These are phyloP conservation scores for Phocides pigmalion DNA, from an alignment of 1,140 invertebrate species.

Conservation along the genomic window DNA sequence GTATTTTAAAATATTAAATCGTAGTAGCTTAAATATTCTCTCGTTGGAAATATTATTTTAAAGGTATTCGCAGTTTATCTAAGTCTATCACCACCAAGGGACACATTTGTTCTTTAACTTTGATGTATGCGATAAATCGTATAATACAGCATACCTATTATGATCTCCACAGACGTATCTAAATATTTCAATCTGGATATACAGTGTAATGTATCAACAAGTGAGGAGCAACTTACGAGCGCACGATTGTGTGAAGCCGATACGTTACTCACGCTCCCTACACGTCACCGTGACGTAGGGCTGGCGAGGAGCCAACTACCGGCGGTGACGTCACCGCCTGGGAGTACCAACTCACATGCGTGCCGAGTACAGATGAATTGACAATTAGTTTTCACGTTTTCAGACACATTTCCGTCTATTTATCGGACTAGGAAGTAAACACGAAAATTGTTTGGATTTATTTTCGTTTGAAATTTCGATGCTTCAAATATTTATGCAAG, in stretches of 20 bases:
- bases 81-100: too few relatives aligned
- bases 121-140: too few relatives aligned
- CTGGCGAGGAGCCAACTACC: slow-evolving; percentile 1
- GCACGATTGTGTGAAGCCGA: not conserved
- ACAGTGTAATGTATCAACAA: not conserved
- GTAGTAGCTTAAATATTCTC: too few relatives aligned
- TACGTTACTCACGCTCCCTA: not conserved
- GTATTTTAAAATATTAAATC: too few relatives aligned
- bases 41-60: too few relatives aligned
- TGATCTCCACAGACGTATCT: too few relatives aligned
- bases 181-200: not conserved
- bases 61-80: too few relatives aligned
- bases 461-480: not conserved
- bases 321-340: not conserved
- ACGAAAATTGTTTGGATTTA: not conserved
- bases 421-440: slow-evolving; percentile 3
- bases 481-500: slow-evolving; percentile 2
- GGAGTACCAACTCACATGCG: not conserved
- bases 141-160: too few relatives aligned
- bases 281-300: not conserved
- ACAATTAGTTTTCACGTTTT: not conserved
- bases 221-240: not conserved
- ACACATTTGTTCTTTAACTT: too few relatives aligned
- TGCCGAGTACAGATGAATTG: not conserved
- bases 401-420: slow-evolving; percentile 4